Evolutionary conservation across 2,113 vertebrate species (phyloP).

Genomic region (Columba janthina): DNA sequence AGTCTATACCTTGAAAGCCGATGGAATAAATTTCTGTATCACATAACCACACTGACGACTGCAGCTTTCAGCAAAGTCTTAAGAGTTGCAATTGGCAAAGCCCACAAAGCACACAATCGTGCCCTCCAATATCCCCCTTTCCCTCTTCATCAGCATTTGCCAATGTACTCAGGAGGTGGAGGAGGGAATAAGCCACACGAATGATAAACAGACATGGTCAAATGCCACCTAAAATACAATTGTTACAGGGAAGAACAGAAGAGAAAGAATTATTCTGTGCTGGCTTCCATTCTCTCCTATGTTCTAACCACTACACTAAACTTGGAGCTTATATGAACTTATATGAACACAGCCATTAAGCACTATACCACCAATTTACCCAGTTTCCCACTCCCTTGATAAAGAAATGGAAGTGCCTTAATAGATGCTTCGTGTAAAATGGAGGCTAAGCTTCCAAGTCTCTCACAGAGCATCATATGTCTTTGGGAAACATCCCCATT

Average conservation of each 20-base stretch:
- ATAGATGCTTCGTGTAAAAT: neutral
- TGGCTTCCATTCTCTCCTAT: neutral
- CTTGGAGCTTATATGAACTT: neutral
- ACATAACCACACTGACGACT: neutral
- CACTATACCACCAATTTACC: neutral
- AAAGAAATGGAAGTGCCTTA: neutral
- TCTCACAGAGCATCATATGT: neutral
- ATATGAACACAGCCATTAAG: neutral
- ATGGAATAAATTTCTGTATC: constrained; percentile 48
- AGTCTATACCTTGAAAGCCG: constrained; percentile 40
- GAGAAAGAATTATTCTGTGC: neutral
- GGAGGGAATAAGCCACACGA: neutral
- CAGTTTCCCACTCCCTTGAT: neutral
- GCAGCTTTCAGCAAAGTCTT: constrained; percentile 29
- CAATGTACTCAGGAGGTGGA: neutral
- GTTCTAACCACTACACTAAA: neutral
- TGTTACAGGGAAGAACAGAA: neutral
- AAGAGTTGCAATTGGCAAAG: constrained; percentile 17
- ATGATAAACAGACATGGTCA: neutral
- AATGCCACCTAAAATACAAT: neutral
- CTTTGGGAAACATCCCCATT: neutral
- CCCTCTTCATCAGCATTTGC: neutral
- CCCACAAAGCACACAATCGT: neutral
- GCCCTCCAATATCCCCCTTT: neutral
- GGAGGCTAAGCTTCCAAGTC: neutral